Conservation (phyloP, 1,140 invertebrate genomes). For the Leptonema lineaticorne region DNA sequence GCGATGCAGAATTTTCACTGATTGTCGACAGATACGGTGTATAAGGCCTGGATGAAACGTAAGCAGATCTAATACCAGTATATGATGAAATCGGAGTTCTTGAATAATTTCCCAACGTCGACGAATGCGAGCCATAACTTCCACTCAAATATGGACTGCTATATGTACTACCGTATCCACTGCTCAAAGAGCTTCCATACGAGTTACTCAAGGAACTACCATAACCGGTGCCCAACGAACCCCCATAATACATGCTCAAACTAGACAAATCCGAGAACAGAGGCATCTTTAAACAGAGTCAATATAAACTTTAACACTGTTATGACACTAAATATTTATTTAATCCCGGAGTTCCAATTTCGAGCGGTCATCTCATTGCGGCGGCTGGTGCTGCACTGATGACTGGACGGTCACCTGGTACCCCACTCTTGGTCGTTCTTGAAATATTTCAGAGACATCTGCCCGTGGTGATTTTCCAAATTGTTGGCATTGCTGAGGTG, state of each 20-base stretch:
- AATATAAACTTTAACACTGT: background rate
- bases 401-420: conserved; percentile 33
- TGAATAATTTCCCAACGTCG: conserved; percentile 51
- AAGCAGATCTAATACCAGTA: conserved; percentile 36
- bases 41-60: conserved; percentile 56
- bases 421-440: conserved; percentile 7
- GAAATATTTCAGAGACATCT: too few relatives aligned
- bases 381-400: conserved; percentile 44
- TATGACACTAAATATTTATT: background rate
- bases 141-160: conserved; percentile 55
- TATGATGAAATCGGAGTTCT: conserved; percentile 43
- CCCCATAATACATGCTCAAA: conserved; percentile 59
- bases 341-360: conserved; percentile 29
- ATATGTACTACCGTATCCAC: conserved; percentile 45
- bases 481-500: too few relatives aligned
- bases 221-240: conserved; percentile 45
- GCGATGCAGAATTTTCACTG: conserved; percentile 59
- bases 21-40: conserved; percentile 75
- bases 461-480: too few relatives aligned
- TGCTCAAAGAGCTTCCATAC: conserved; percentile 41
- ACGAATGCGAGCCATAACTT: conserved; percentile 61
- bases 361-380: conserved; percentile 37
- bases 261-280: conserved; percentile 58
- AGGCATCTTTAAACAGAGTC: conserved; percentile 56
- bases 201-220: conserved; percentile 36